Evolutionary conservation across 1,140 invertebrate genomes (phyloP).

Genomic region (Nephila pilipes): DNA sequence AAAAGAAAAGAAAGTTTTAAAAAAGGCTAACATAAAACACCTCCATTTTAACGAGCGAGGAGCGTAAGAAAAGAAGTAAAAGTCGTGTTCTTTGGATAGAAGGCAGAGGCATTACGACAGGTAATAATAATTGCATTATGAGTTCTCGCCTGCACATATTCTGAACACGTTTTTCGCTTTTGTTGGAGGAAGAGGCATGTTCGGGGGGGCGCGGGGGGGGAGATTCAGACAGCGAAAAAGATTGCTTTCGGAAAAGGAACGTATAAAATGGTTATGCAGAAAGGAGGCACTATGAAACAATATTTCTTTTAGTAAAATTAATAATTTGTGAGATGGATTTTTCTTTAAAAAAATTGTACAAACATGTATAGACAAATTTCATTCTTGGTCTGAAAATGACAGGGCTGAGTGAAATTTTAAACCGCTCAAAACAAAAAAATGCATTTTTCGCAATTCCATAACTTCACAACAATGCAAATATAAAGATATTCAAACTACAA

Average conservation of each 20-base stretch:
- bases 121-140: constrained; percentile 66
- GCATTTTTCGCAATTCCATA: no score
- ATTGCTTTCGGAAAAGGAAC: neutral
- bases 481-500: no score
- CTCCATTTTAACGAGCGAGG: constrained; percentile 32
- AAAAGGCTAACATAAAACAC: constrained; percentile 36
- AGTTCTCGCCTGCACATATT: constrained; percentile 18
- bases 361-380: no score
- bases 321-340: no score
- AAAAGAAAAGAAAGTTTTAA: neutral
- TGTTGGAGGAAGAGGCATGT: neutral
- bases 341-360: no score
- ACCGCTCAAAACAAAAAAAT: no score
- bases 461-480: no score
- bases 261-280: neutral
- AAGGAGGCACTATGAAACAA: neutral
- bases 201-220: neutral
- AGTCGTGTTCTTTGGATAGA: constrained; percentile 18
- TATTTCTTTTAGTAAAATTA: neutral
- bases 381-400: no score
- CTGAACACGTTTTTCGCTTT: constrained; percentile 40
- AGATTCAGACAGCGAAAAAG: neutral
- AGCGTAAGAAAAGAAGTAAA: neutral
- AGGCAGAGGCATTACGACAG: constrained; percentile 36
- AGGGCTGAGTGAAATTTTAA: no score